Evolutionary conservation across 1,140 invertebrate genomes (phyloP), one percentile per base, ranked within the genome.

Genomic region (Dicyema japonicum): DNA sequence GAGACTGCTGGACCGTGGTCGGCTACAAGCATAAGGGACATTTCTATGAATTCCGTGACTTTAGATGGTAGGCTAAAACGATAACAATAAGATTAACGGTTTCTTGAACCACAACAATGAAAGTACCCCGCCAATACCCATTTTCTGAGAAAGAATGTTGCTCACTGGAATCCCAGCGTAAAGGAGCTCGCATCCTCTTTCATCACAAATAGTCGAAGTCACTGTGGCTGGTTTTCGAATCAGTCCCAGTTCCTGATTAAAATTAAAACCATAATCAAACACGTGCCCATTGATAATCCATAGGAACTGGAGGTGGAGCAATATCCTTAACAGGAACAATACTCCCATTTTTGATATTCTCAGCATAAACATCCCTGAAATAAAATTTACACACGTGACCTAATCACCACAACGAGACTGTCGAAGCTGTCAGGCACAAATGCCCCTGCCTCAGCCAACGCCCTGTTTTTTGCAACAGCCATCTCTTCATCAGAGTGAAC

Each of bases 101-200:
- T 78, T 62, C 46, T 92, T 82, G 62, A 94, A 97, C 88, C 88
- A 97, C 3, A 97, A 55, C 19, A 97, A 51, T 15, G 75, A 76
- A 24, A 97, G 68, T 3, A 92, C 85, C 15, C 85, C 85, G 13
- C 88, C 88, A 34, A 97, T 74, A 13, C 88, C 85, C 32, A 94
- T 63, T 37, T 60, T 61, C 43, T 64, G 58, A 33, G 60, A 58
- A 24, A 64, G 56, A 12, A 69, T 75, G 38, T 85, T 72, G 24
- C 72, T 82, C 39, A 97, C 92, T 14, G 85, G 85, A 59, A 94
- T 85, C 9, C 85, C 88, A 30, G 82, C 80, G 56, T 97, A 97
- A 13, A 80, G 57, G 12, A 97, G 56, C 53, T 97, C 88, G 42
- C 92, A 78, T 4, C 88, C 88, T 38, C 88, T 59, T 52, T 97